Evolutionary conservation across 2,113 vertebrate genomes (phyloP).

Genomic region (Calidris pygmaea): DNA sequence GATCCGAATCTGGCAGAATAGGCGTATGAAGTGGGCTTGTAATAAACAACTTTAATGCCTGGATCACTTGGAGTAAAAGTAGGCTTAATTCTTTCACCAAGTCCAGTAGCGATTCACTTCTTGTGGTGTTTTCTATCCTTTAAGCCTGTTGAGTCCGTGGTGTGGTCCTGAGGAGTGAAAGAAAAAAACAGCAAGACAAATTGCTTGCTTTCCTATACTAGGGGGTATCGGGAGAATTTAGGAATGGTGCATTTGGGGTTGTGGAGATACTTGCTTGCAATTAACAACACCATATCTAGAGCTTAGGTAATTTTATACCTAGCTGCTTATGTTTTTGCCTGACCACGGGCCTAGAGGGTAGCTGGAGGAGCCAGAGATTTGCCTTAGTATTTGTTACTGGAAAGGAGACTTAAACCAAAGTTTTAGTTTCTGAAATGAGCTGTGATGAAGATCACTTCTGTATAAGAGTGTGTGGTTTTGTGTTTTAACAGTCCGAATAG

Average conservation of each 20-base stretch:
- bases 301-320: not conserved
- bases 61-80: not conserved
- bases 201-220: not conserved
- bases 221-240: not conserved
- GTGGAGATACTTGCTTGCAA: not conserved
- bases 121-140: not conserved
- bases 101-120: not conserved
- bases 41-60: not conserved
- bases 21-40: not conserved
- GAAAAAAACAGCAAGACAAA: not conserved
- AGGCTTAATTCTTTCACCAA: not conserved
- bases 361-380: not conserved
- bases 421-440: not conserved
- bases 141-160: not conserved
- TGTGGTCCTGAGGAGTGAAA: not conserved
- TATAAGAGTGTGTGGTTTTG: not conserved
- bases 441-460: not conserved
- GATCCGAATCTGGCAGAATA: not conserved
- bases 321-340: not conserved
- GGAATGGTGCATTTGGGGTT: not conserved
- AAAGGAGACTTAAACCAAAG: not conserved
- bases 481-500: conserved; percentile 54
- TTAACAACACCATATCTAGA: not conserved
- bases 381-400: not conserved
- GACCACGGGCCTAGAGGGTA: not conserved